Conservation (phyloP, 2,888 invertebrate species). For the Trilocha varians region DNA sequence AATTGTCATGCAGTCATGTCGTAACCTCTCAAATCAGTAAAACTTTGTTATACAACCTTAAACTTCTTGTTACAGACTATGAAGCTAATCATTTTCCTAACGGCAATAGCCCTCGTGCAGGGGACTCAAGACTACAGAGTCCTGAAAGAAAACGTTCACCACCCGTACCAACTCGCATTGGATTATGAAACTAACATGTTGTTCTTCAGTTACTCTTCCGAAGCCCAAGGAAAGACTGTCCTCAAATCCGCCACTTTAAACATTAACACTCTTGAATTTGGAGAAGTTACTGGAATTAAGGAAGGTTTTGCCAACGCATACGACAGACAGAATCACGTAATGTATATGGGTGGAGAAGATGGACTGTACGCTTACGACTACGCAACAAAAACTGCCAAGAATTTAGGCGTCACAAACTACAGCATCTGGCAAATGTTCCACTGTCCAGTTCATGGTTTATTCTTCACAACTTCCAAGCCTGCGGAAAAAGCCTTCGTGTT, state of each 20-base stretch:
- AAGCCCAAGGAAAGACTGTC: constrained; percentile 7
- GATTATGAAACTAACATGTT: constrained; percentile 44
- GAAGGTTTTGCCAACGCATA: constrained; percentile 46
- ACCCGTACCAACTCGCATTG: constrained; percentile 45
- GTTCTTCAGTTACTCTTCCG: constrained; percentile 40
- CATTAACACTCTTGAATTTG: constrained; percentile 33
- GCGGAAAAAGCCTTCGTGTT: constrained; percentile 24
- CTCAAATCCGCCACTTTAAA: constrained; percentile 38
- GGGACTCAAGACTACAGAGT: constrained; percentile 21
- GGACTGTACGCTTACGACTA: constrained; percentile 44
- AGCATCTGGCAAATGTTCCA: constrained; percentile 56
- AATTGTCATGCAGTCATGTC: too few relatives aligned
- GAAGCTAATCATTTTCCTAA: not conserved
- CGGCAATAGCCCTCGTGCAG: not conserved
- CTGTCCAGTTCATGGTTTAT: constrained; percentile 33
- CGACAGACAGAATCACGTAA: constrained; percentile 26
- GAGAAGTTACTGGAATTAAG: constrained; percentile 26
- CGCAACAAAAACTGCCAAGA: constrained; percentile 24
- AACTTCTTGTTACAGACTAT: not conserved
- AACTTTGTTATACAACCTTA: not conserved
- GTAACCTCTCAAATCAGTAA: too few relatives aligned
- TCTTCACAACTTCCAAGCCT: constrained; percentile 37
- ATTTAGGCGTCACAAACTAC: constrained; percentile 19
- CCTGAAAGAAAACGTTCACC: constrained; percentile 23
- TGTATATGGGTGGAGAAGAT: constrained; percentile 42